These are phyloP conservation scores for Apostichopus japonicus DNA, from an alignment of 35 echinoderm and acorn worm genomes.

Conservation along the genomic window DNA sequence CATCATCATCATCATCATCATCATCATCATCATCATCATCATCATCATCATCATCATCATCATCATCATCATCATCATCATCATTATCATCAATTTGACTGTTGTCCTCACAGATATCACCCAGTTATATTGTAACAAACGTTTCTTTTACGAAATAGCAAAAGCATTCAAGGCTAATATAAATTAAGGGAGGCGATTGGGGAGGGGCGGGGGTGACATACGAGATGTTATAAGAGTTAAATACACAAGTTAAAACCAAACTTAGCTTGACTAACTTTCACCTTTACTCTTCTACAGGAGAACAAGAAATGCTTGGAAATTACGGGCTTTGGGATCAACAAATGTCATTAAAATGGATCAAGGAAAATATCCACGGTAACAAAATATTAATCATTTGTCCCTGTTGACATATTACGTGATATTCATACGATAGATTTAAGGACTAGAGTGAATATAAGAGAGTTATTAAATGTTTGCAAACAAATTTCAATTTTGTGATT, in stretches of 20 bases:
- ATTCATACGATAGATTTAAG: background rate
- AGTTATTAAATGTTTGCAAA: background rate
- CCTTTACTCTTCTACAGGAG: slow-evolving; percentile 17
- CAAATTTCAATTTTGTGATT: background rate
- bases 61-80: too few relatives aligned
- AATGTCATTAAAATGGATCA: slow-evolving; percentile 81
- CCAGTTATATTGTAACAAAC: too few relatives aligned
- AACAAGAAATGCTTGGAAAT: slow-evolving; percentile 68
- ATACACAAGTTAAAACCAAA: background rate
- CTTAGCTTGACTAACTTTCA: background rate
- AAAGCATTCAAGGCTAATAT: too few relatives aligned
- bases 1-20: too few relatives aligned
- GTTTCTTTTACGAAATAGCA: too few relatives aligned
- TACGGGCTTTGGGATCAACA: slow-evolving; percentile 80
- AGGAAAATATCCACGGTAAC: slow-evolving; percentile 77
- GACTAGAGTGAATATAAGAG: background rate
- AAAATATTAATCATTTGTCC: too few relatives aligned
- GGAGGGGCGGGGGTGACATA: too few relatives aligned
- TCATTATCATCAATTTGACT: background rate
- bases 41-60: too few relatives aligned
- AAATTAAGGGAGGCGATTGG: too few relatives aligned
- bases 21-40: too few relatives aligned
- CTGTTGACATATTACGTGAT: background rate
- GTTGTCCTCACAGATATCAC: background rate
- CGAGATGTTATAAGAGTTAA: background rate